Base-by-base conservation (phyloP, 2,113 vertebrate genomes). In the Archocentrus centrarchus region DNA sequence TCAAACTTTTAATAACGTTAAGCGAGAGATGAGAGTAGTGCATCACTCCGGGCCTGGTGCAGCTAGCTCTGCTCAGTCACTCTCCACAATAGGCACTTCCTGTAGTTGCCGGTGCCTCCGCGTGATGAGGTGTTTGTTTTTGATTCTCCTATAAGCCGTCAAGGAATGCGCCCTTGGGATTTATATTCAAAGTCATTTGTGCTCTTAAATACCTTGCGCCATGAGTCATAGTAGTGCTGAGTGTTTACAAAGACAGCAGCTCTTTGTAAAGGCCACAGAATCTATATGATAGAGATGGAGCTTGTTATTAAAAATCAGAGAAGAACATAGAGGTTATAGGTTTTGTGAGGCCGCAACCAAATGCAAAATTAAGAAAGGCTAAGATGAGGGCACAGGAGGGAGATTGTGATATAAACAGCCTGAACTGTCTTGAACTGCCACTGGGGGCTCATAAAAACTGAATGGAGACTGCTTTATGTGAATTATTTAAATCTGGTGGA, bases 1-100 rank as follows among this genome's bases (percentile, higher is more conserved):
- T 80, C 77, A 79, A 92, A 94, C 93, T 94, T 96, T 95, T 95
- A 95, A 95, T 95, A 95, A 93, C 87, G 80, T 94, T 95, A 94
- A 92, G 88, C 87, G 88, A 92, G 92, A 93, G 92, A 96, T 93
- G 95, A 95, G 93, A 94, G 87, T 58, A 82, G 89, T 87, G 82
- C 92, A 91, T 95, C 86, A 93, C 93, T 93, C 75, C 37, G 6
- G 84, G 88, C 80, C 63, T 63, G 57, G 50, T 64, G 89, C 47
- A 1, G 73, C 59, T 87, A 1, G 66, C 59, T 87, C 79, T 62
- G 66, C 86, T 90, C 81, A 84, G 60, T 73, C 20, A 27, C 63
- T 73, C 79, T 80, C 62, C 57, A 88, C 68, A 85, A 82, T 78
- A 50, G 66, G 55, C 82, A 79, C 79, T 86, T 89, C 83, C 80